phyloP scores from a whole-genome alignment of 2,113 vertebrate species.

The Anser brachyrhynchus region DNA sequence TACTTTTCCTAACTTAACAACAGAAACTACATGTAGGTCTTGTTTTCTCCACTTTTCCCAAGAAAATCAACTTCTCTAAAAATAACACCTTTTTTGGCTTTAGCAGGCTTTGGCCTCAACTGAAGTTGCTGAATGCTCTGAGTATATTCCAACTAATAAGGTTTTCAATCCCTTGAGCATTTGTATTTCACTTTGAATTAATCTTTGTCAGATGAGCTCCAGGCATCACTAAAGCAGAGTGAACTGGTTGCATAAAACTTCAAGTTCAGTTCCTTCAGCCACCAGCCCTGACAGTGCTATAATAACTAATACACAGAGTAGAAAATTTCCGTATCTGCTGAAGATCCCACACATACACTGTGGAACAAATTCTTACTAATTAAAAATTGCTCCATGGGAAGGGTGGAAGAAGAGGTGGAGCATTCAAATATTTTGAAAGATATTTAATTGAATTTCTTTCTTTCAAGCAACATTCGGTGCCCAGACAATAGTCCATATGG shows the following conservation, averaged over 20 bases:
- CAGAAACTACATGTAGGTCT: not conserved
- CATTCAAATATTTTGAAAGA: not conserved
- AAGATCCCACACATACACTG: not conserved
- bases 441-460: constrained; percentile 2
- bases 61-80: not conserved
- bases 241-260: not conserved
- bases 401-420: not conserved
- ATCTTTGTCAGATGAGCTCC: constrained; percentile 5
- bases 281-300: not conserved
- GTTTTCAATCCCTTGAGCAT: not conserved
- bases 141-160: not conserved
- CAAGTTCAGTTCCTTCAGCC: not conserved
- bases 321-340: not conserved
- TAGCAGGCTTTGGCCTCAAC: not conserved
- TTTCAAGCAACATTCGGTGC: not conserved
- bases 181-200: not conserved
- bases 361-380: not conserved
- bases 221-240: not conserved
- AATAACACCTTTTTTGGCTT: not conserved
- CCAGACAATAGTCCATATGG: constrained; percentile 1
- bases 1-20: not conserved
- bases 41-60: not conserved
- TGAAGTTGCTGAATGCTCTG: not conserved
- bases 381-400: not conserved
- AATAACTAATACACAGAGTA: not conserved